Base-by-base conservation (phyloP, 2,888 invertebrate species). In the Lathronympha strigana region DNA sequence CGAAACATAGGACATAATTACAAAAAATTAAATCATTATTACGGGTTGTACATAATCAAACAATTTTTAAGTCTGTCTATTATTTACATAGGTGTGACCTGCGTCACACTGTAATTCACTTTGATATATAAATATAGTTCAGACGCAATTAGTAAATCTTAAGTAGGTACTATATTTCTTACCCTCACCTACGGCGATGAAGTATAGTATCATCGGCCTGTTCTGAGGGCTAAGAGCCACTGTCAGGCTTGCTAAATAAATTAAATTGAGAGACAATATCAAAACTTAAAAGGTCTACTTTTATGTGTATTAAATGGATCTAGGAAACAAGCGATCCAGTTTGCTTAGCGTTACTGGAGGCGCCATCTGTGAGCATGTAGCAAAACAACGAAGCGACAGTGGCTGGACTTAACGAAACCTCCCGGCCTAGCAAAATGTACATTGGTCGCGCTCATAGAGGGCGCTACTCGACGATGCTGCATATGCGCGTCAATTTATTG, bases 311-410 rank as follows among this genome's bases (percentile, higher is more conserved):
- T 17, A 40, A 5, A 15, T 43, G 19, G 43, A 19, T n/a, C n/a
- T n/a, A n/a, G n/a, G n/a, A n/a, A n/a, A n/a, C n/a, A n/a, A n/a
- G n/a, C n/a, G n/a, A n/a, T 43, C 11, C 17, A 17, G 8, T 36
- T 51, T 19, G 13, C 3, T 51, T 33, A 11, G 50, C 28, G 28
- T 28, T 13, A 57, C 43, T 45, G 31, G 8, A 9, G 31, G 58
- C 51, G 64, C 43, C 64, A 64, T 51, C 64, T 64, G 43, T 51
- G 15, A 45, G 17, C 15, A 19, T 45, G 36, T 53, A 60, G 53
- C 51, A 11, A 36, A 64, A 64, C 51, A 15, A 60, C 28, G 36
- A 53, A 33, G 28, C 15, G 11, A 25, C 15, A 61, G 4, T 15
- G 23, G n/a, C 25, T 47, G 19, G 1, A 28, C 19, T 9, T 4